These are phyloP conservation scores for Coregonus ussuriensis DNA, from an alignment of 2,797 vertebrate species.

Conservation along the genomic window DNA sequence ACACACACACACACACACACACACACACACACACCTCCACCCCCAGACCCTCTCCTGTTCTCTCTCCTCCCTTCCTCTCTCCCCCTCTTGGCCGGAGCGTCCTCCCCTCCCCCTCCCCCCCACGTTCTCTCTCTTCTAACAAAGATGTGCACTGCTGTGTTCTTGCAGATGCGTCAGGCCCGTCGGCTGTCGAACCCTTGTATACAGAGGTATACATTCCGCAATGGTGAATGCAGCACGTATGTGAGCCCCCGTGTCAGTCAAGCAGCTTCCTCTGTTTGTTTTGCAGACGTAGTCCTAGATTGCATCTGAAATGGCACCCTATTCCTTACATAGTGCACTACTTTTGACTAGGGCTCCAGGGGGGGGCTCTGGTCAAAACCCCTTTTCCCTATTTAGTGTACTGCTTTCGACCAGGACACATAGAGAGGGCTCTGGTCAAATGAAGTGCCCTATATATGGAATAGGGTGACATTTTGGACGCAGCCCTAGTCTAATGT, in stretches of 20 bases:
- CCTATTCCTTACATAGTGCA: not conserved
- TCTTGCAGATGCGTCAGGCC: slow-evolving; percentile 95
- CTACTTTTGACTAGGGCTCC: not conserved
- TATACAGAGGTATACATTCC: slow-evolving; percentile 95
- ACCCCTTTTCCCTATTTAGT: not conserved
- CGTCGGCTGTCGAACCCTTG: slow-evolving; percentile 95
- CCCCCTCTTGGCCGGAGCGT: slow-evolving; percentile 4
- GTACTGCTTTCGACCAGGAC: not conserved
- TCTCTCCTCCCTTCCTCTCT: not conserved
- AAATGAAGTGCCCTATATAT: not conserved
- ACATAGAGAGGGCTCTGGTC: not conserved
- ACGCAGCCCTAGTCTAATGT: not conserved
- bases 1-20: too few relatives aligned
- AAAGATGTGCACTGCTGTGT: slow-evolving; percentile 86
- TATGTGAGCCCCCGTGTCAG: slow-evolving; percentile 79
- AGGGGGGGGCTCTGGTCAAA: not conserved
- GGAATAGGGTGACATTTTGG: not conserved
- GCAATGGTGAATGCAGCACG: slow-evolving; percentile 89
- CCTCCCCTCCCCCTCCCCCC: slow-evolving; percentile 30
- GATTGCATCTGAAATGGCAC: not conserved
- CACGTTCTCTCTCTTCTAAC: slow-evolving; percentile 72
- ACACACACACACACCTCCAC: too few relatives aligned
- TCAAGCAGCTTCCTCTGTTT: slow-evolving; percentile 20
- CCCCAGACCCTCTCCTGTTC: too few relatives aligned
- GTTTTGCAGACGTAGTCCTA: not conserved